Evolutionary conservation across 23 tunicate species (phyloP).

Genomic region (Oikopleura vanhoeffeni): DNA sequence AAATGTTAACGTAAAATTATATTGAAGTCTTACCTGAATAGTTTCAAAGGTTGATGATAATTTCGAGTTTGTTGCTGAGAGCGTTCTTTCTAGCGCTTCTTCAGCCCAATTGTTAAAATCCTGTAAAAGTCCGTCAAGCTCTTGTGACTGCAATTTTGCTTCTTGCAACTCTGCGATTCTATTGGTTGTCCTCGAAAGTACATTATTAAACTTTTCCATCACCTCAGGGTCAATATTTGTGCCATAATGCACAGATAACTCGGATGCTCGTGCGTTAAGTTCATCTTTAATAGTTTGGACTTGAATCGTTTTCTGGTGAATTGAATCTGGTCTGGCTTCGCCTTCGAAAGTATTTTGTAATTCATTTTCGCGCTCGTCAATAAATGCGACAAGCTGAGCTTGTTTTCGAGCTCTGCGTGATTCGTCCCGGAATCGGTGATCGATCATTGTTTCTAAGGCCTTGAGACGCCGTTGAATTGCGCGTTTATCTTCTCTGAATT

Average conservation of each 20-base stretch:
- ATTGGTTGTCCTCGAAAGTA: neutral
- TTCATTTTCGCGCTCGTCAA: neutral
- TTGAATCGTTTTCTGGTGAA: neutral
- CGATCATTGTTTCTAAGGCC: neutral
- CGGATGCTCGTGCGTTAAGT: neutral
- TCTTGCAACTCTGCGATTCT: neutral
- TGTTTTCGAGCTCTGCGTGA: neutral
- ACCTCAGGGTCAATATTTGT: neutral
- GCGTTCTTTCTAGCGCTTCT: neutral
- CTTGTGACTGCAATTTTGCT: neutral
- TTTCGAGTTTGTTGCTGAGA: neutral
- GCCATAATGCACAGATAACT: neutral
- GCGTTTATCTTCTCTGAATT: neutral
- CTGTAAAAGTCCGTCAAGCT: neutral
- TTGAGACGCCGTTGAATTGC: neutral
- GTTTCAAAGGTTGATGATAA: neutral
- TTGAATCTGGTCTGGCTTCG: neutral
- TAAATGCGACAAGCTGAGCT: neutral
- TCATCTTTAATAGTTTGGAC: neutral
- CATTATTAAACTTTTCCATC: neutral
- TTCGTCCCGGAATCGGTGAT: neutral
- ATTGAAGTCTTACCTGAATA: neutral
- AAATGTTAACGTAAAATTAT: neutral
- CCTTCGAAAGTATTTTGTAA: neutral
- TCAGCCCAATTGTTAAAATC: neutral